Percentiles rank a stretch among this genome's conserved stretches.
These are phyloP conservation scores for Ophion costatus DNA, from an alignment of 2,888 invertebrate genomes.

Conservation along the genomic window DNA sequence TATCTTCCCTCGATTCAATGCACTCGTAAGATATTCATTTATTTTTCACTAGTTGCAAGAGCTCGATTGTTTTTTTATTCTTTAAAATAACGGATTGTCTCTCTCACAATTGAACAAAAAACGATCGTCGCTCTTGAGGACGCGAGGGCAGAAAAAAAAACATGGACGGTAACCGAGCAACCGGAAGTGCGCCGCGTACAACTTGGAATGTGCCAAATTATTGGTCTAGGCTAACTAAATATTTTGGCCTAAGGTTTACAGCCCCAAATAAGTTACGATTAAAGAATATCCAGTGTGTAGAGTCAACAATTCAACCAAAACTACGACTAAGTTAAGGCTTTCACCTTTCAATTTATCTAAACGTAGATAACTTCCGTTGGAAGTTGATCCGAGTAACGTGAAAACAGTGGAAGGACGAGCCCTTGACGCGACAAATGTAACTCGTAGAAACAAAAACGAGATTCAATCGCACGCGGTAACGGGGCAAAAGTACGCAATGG, in stretches of 20 bases:
- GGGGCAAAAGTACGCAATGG: neutral
- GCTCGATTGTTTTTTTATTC: neutral
- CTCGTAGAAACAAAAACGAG: neutral
- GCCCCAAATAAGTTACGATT: neutral
- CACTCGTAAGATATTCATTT: neutral
- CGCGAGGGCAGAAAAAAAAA: neutral
- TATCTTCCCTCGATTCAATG: neutral
- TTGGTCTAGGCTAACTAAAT: neutral
- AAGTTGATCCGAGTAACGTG: neutral
- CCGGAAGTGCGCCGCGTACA: neutral
- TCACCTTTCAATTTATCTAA: neutral
- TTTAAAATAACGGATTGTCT: neutral
- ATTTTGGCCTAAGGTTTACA: neutral
- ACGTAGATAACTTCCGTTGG: neutral
- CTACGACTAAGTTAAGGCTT: neutral
- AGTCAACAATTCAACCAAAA: constrained; percentile 5
- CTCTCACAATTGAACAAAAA: neutral
- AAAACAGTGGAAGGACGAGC: constrained; percentile 10
- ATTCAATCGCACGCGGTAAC: neutral
- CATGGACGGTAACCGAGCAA: neutral
- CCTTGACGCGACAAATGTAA: constrained; percentile 11
- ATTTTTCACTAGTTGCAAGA: neutral
- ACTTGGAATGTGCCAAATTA: constrained; percentile 1
- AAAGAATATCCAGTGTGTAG: neutral
- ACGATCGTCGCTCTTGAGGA: neutral